Evolutionary conservation across 2,888 invertebrate genomes (phyloP).

Genomic region (Podotricha telesiphe): DNA sequence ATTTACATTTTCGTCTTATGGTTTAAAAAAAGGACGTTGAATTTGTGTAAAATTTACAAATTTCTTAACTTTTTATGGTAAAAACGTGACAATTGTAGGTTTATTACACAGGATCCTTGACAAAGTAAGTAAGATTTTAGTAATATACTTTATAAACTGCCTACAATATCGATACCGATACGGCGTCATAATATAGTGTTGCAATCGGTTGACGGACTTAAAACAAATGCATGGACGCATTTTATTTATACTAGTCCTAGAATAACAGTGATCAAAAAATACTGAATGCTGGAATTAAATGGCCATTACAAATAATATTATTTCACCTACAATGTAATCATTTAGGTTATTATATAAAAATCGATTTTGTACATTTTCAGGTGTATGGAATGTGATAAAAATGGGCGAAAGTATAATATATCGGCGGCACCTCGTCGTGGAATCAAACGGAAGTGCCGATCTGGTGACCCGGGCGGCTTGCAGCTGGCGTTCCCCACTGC

Average conservation of each 20-base stretch:
- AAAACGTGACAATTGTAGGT: conserved; percentile 29
- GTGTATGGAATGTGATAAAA: conserved; percentile 69
- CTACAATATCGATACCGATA: conserved; percentile 26
- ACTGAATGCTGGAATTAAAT: background rate
- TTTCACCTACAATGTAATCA: background rate
- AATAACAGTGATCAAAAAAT: background rate
- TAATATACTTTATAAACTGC: background rate
- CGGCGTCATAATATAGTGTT: conserved; percentile 48
- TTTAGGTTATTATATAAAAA: conserved; percentile 26
- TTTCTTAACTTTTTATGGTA: conserved; percentile 6
- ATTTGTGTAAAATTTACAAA: conserved; percentile 18
- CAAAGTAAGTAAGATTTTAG: conserved; percentile 24
- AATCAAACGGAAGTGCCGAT: conserved; percentile 54
- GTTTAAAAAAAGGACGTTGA: conserved; percentile 41
- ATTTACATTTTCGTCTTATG: conserved; percentile 33
- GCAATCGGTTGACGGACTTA: conserved; percentile 37
- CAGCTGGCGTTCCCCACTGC: conserved; percentile 57
- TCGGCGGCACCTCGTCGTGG: conserved; percentile 50
- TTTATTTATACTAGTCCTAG: background rate
- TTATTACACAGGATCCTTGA: conserved; percentile 12
- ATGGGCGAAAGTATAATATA: conserved; percentile 50
- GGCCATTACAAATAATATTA: background rate
- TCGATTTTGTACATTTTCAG: conserved; percentile 53
- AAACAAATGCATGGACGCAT: conserved; percentile 23
- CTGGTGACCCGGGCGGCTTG: conserved; percentile 51